phyloP scores from a whole-genome alignment of 2,797 vertebrate genomes.

The Simalia tracyae region DNA sequence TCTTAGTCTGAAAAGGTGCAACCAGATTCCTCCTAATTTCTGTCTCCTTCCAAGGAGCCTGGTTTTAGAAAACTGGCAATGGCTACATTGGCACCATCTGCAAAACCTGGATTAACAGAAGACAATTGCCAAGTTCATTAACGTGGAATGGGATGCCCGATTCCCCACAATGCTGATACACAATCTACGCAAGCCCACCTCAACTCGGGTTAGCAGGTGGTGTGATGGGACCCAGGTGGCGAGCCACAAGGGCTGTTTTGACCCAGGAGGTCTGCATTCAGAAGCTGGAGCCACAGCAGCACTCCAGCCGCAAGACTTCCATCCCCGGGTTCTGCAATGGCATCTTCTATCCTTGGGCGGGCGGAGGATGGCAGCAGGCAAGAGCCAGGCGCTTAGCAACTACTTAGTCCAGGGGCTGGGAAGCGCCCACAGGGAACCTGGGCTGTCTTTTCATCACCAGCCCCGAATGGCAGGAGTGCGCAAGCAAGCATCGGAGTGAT shows the following conservation, averaged over 20 bases:
- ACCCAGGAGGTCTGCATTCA: background rate
- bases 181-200: background rate
- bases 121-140: background rate
- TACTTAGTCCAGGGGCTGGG: background rate
- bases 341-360: background rate
- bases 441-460: background rate
- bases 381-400: background rate
- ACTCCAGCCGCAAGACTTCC: no score
- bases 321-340: background rate
- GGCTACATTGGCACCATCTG: background rate
- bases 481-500: background rate
- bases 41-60: background rate
- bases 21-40: background rate
- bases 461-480: background rate
- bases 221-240: background rate
- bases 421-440: accelerated
- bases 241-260: background rate
- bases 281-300: background rate
- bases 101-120: background rate
- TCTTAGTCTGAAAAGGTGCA: background rate
- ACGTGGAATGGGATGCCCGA: background rate
- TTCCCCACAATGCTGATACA: background rate
- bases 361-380: background rate
- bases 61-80: no score
- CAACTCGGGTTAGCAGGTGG: background rate